Evolutionary conservation across 1,140 invertebrate species (phyloP).

Genomic region (Hypothenemus hampei): DNA sequence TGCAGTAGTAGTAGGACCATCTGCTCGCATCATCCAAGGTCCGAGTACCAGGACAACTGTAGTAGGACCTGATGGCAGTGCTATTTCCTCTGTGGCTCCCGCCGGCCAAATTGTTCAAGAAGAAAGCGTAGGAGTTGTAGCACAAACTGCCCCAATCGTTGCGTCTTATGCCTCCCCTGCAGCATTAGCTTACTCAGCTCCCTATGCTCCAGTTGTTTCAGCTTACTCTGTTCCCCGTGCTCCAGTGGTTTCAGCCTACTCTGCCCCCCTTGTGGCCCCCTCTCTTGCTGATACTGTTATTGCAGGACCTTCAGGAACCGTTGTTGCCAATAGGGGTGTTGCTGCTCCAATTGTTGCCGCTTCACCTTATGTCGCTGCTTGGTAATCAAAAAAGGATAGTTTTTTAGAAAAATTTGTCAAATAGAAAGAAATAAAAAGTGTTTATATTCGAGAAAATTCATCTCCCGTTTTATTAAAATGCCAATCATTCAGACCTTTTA

Average conservation of each 20-base stretch:
- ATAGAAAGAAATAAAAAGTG: no score
- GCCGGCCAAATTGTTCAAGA: constrained; percentile 33
- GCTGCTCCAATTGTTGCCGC: constrained; percentile 6
- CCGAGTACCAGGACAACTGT: constrained; percentile 31
- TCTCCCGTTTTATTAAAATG: no score
- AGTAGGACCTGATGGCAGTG: constrained; percentile 34
- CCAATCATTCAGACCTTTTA: no score
- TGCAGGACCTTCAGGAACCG: constrained; percentile 31
- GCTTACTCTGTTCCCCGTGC: constrained; percentile 8
- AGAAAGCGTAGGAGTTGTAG: constrained; percentile 21
- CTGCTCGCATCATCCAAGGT: constrained; percentile 32
- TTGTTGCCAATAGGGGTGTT: constrained; percentile 23
- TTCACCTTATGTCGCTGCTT: background rate
- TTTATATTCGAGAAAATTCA: no score
- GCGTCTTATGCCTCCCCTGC: background rate
- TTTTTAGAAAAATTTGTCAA: no score
- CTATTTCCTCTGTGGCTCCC: constrained; percentile 30
- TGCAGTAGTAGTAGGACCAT: constrained; percentile 25
- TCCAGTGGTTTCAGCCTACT: constrained; percentile 1
- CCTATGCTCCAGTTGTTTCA: background rate
- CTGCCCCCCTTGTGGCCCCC: constrained; percentile 2
- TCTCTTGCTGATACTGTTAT: constrained; percentile 3
- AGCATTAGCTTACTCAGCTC: constrained; percentile 1
- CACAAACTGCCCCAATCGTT: constrained; percentile 16
- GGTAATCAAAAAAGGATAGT: no score